These are phyloP conservation scores for Acanthornis magna DNA, from an alignment of 2,797 vertebrate species.

Conservation along the genomic window DNA sequence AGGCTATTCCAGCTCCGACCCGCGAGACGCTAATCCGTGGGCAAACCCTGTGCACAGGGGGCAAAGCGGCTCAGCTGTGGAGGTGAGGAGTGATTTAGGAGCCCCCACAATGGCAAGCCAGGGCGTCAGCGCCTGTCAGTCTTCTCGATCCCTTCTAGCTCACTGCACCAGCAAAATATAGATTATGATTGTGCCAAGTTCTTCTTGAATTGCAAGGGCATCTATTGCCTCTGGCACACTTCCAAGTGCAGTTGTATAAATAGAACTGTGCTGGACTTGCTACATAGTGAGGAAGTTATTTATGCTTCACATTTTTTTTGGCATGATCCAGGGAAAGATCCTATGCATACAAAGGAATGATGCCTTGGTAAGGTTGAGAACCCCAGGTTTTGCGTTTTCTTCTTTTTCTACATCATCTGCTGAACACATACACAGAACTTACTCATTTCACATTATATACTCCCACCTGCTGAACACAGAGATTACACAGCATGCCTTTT, in stretches of 20 bases:
- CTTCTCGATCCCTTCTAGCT: slow-evolving; percentile 10
- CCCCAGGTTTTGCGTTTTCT: fast-evolving
- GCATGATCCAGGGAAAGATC: not conserved
- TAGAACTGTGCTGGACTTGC: not conserved
- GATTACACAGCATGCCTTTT: not conserved
- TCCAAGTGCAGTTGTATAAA: slow-evolving; percentile 38
- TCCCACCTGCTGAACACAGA: not conserved
- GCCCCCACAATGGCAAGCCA: not conserved
- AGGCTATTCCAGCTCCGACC: not conserved
- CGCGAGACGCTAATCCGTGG: not conserved
- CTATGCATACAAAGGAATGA: not conserved
- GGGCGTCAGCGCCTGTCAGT: slow-evolving; percentile 19
- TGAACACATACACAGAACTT: not conserved
- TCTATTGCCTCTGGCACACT: not conserved
- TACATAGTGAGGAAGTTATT: not conserved
- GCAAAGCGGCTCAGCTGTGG: slow-evolving; percentile 25
- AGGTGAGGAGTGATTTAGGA: slow-evolving; percentile 46
- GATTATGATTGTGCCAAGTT: slow-evolving; percentile 5
- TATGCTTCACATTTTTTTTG: not conserved
- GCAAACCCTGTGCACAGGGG: not conserved
- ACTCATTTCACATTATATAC: not conserved
- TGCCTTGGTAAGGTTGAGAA: not conserved
- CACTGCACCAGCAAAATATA: not conserved
- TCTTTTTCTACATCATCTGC: not conserved
- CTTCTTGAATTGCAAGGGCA: slow-evolving; percentile 13